These are phyloP conservation scores for Miichthys miiuy DNA, from an alignment of 2,797 vertebrate species.

Conservation along the genomic window DNA sequence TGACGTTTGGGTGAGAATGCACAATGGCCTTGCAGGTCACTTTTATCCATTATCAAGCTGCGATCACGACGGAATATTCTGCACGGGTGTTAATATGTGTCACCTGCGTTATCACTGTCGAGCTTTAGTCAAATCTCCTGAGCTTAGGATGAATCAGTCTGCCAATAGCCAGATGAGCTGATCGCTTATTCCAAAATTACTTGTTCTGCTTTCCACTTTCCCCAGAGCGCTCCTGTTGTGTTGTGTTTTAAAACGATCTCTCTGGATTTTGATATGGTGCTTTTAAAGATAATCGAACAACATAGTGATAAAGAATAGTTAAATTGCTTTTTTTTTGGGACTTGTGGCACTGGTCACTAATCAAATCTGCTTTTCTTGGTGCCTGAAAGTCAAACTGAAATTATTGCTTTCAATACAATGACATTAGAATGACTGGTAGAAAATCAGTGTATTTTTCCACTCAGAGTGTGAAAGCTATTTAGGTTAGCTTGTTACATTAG, in stretches of 20 bases:
- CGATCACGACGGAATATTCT: constrained; percentile 59
- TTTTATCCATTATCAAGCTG: constrained; percentile 65
- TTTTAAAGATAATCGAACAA: constrained; percentile 41
- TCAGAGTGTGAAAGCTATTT: too few relatives aligned
- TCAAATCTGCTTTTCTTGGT: constrained; percentile 27
- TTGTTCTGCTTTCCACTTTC: constrained; percentile 30
- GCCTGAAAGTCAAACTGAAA: constrained; percentile 15
- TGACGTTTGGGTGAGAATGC: constrained; percentile 58
- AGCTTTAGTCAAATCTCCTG: constrained; percentile 47
- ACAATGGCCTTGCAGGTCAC: constrained; percentile 61
- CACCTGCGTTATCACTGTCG: constrained; percentile 48
- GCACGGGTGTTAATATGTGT: constrained; percentile 51
- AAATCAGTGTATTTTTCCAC: background rate
- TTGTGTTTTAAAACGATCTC: constrained; percentile 50
- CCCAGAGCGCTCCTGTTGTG: constrained; percentile 42
- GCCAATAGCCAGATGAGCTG: constrained; percentile 50
- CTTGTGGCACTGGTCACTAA: constrained; percentile 32
- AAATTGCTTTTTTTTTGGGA: constrained; percentile 38
- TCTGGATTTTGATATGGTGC: constrained; percentile 32
- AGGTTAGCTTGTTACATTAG: too few relatives aligned
- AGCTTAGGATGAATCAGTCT: constrained; percentile 51
- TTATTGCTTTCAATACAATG: background rate
- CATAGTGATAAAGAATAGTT: background rate
- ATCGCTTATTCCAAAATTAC: constrained; percentile 55
- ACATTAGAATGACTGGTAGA: background rate